Evolutionary conservation across 1,140 invertebrate species (phyloP).

Genomic region (Conus ventricosus): DNA sequence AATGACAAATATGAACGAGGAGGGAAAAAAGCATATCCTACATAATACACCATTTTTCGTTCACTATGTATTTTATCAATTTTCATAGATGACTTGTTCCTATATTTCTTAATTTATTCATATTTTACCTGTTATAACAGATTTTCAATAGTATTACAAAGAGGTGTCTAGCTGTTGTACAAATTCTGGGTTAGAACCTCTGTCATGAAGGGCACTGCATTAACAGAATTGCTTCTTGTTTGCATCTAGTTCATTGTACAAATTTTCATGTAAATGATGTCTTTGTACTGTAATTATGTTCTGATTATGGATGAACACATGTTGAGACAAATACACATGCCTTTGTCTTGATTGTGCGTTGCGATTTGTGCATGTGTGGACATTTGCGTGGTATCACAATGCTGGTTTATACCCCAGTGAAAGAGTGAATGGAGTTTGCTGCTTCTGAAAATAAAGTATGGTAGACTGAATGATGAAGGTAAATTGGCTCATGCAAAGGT

Average conservation of each 20-base stretch:
- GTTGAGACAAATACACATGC: conserved; percentile 28
- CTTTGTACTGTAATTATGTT: conserved; percentile 30
- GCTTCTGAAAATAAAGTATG: too few relatives aligned
- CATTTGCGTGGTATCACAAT: background rate
- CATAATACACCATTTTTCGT: too few relatives aligned
- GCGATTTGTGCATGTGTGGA: conserved; percentile 3
- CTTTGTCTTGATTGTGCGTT: conserved; percentile 21
- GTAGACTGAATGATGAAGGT: too few relatives aligned
- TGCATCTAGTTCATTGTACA: conserved; percentile 26
- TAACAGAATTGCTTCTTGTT: background rate
- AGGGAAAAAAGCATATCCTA: too few relatives aligned
- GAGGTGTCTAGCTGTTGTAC: background rate
- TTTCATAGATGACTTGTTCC: background rate
- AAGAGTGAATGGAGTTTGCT: too few relatives aligned
- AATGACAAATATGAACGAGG: too few relatives aligned
- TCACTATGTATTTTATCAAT: too few relatives aligned
- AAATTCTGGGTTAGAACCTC: background rate
- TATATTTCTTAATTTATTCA: background rate
- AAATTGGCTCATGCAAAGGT: too few relatives aligned
- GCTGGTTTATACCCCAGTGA: background rate
- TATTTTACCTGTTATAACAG: background rate
- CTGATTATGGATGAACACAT: conserved; percentile 26
- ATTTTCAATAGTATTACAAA: background rate
- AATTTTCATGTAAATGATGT: conserved; percentile 30
- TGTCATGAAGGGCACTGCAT: background rate